Evolutionary conservation across 2,888 invertebrate species (phyloP).

Genomic region (Meteorus cinctellus): DNA sequence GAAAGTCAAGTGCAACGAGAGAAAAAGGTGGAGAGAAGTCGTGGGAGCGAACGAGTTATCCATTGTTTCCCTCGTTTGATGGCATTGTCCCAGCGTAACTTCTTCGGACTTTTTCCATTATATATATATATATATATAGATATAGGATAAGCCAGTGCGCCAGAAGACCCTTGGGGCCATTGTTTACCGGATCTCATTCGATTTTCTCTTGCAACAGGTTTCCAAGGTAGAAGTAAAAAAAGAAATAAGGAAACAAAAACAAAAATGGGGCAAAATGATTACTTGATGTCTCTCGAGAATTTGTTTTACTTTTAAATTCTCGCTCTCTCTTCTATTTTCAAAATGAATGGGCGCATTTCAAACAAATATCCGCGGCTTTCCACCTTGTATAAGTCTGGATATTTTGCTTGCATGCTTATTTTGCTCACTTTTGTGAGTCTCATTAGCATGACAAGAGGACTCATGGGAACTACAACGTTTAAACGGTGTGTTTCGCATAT

Average conservation of each 20-base stretch:
- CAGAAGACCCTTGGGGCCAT: constrained; percentile 23
- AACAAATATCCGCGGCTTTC: constrained; percentile 6
- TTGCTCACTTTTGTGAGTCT: constrained; percentile 47
- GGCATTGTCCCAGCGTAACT: constrained; percentile 34
- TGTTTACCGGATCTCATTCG: constrained; percentile 29
- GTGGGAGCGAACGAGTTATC: constrained; percentile 47
- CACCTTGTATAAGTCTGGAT: constrained; percentile 1
- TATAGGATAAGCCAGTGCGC: not conserved
- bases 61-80: constrained; percentile 35
- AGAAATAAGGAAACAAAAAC: not conserved
- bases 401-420: constrained; percentile 40
- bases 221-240: constrained; percentile 6
- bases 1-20: constrained; percentile 9
- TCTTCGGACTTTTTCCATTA: constrained; percentile 13
- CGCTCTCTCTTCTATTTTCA: not conserved
- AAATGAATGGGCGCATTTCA: constrained; percentile 6
- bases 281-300: not conserved
- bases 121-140: not conserved
- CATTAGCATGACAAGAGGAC: constrained; percentile 61
- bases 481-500: constrained; percentile 8
- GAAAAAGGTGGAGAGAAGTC: constrained; percentile 42
- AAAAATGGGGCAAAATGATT: not conserved
- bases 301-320: not conserved
- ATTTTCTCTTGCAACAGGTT: constrained; percentile 35
- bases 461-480: constrained; percentile 39